phyloP scores from a whole-genome alignment of 2,888 invertebrate species.

The Synergus umbraculus region DNA sequence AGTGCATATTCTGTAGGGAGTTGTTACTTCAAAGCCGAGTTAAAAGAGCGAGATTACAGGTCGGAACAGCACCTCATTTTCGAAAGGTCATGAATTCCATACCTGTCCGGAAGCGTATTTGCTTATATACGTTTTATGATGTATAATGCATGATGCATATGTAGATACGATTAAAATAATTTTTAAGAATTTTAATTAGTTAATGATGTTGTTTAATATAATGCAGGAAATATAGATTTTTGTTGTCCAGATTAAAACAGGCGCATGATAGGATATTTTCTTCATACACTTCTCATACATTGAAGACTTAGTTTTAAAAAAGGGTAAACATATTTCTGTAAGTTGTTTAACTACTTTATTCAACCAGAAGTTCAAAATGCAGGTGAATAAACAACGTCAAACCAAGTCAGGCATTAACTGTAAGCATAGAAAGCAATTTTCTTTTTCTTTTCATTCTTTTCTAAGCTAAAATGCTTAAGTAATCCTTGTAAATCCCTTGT shows the following conservation, averaged over 20 bases:
- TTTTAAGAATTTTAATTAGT: too few relatives aligned
- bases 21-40: constrained; percentile 46
- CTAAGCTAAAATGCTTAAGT: not conserved
- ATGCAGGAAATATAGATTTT: too few relatives aligned
- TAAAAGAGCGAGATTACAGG: constrained; percentile 45
- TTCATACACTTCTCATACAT: too few relatives aligned
- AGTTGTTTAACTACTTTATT: not conserved
- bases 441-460: constrained; percentile 2
- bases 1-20: constrained; percentile 1
- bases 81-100: constrained; percentile 34
- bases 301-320: too few relatives aligned
- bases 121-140: too few relatives aligned
- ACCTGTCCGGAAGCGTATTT: too few relatives aligned
- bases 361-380: not conserved
- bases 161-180: too few relatives aligned
- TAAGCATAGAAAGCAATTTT: not conserved
- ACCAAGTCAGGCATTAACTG: not conserved
- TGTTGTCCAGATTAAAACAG: too few relatives aligned
- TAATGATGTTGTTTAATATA: too few relatives aligned
- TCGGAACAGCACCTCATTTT: constrained; percentile 46
- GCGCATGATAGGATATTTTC: too few relatives aligned
- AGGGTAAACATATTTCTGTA: too few relatives aligned
- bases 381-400: not conserved
- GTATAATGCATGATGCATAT: too few relatives aligned
- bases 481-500: not conserved